These are phyloP conservation scores for Calcarius lapponicus DNA, from an alignment of 2,797 vertebrate genomes.

Conservation along the genomic window DNA sequence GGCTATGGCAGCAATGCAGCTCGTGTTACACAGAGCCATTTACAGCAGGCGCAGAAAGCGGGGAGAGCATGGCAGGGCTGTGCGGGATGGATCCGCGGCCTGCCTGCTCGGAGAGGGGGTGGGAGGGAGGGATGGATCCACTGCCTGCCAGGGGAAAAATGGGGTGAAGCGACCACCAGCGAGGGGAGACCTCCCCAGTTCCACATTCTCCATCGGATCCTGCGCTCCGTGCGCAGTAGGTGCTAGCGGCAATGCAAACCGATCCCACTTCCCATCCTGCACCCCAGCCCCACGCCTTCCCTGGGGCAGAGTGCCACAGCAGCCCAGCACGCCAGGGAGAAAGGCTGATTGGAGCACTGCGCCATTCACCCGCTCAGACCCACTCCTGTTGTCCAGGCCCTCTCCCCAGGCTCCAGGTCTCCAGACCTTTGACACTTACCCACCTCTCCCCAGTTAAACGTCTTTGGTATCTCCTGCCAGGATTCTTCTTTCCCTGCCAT, in stretches of 20 bases:
- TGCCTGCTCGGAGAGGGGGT: background rate
- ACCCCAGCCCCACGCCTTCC: background rate
- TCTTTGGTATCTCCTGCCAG: background rate
- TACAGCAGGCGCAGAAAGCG: background rate
- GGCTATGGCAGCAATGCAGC: conserved; percentile 70
- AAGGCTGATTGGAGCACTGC: background rate
- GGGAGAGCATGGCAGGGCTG: background rate
- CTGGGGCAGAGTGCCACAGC: background rate
- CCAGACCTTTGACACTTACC: background rate
- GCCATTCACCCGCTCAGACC: background rate
- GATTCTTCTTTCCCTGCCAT: background rate
- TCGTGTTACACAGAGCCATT: conserved; percentile 65
- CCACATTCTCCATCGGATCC: background rate
- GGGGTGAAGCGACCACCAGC: background rate
- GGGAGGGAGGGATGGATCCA: background rate
- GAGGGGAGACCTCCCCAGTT: background rate
- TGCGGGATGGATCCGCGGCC: background rate
- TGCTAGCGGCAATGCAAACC: background rate
- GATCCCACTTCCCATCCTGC: background rate
- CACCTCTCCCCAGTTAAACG: background rate
- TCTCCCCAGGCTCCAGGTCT: background rate
- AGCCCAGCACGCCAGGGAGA: accelerated
- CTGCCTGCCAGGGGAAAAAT: background rate
- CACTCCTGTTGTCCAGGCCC: accelerated
- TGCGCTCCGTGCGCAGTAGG: background rate